phyloP scores from a whole-genome alignment of 1,140 invertebrate genomes.

The Drosophila teissieri region DNA sequence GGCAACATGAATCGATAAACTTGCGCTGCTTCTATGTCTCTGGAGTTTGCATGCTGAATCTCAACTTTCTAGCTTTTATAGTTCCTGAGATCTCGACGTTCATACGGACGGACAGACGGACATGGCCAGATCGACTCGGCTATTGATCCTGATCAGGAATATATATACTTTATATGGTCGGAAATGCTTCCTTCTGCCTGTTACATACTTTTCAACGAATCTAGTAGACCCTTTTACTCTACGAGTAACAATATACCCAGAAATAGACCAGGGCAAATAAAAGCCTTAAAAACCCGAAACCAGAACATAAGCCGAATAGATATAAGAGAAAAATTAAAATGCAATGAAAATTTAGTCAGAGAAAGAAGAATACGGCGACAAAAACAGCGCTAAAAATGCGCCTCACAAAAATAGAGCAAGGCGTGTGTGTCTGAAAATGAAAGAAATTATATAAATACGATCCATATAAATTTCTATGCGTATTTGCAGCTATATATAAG shows the following conservation, averaged over 20 bases:
- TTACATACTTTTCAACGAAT: no score
- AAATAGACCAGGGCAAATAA: conserved; percentile 44
- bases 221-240: no score
- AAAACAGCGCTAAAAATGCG: conserved; percentile 67
- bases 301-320: conserved; percentile 34
- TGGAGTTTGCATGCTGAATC: no score
- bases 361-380: conserved; percentile 50
- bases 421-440: conserved; percentile 72
- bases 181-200: no score
- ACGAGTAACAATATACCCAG: conserved; percentile 23
- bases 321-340: conserved; percentile 30
- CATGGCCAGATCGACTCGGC: no score
- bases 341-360: conserved; percentile 73
- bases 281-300: conserved; percentile 33
- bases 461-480: conserved; percentile 58
- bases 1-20: no score
- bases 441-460: conserved; percentile 79
- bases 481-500: conserved; percentile 36
- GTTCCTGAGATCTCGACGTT: no score
- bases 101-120: no score
- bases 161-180: no score
- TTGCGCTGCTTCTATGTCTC: no score
- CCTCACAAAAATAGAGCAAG: conserved; percentile 72
- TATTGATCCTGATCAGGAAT: no score
- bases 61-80: no score